These are phyloP conservation scores for Mustela nigripes DNA, from an alignment of 2,113 vertebrate genomes.

Conservation along the genomic window DNA sequence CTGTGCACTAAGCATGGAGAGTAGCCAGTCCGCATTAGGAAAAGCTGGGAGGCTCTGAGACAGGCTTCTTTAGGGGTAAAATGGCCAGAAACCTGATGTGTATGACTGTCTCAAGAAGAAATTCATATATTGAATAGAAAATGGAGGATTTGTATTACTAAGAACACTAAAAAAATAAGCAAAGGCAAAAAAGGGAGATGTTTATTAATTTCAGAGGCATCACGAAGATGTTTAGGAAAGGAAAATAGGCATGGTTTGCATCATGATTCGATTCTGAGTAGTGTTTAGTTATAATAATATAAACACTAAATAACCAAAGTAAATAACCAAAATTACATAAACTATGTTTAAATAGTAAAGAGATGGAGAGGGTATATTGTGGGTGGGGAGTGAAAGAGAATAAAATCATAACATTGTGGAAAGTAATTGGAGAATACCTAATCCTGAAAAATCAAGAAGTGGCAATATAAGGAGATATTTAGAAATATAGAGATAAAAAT, in stretches of 20 bases:
- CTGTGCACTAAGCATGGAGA: too few species aligned
- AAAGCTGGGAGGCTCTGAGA: background rate
- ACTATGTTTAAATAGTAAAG: background rate
- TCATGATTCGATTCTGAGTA: slow-evolving; percentile 24
- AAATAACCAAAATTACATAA: background rate
- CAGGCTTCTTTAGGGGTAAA: background rate
- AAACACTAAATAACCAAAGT: background rate
- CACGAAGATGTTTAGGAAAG: background rate
- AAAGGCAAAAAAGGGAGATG: background rate
- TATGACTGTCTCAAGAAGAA: slow-evolving; percentile 17
- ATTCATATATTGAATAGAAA: slow-evolving; percentile 19
- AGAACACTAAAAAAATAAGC: background rate
- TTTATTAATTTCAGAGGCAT: slow-evolving; percentile 16
- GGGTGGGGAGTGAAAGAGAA: background rate
- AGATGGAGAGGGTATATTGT: background rate
- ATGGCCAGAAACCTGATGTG: background rate
- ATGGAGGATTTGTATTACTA: background rate
- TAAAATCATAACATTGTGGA: background rate
- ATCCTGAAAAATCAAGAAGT: slow-evolving; percentile 22
- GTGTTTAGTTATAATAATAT: slow-evolving; percentile 27
- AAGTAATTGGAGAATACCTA: slow-evolving; percentile 1
- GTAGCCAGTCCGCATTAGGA: background rate
- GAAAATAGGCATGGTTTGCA: slow-evolving; percentile 45
- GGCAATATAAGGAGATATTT: slow-evolving; percentile 25
- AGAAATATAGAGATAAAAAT: background rate